phyloP scores from a whole-genome alignment of 1,140 invertebrate species.

The Aphis craccivora region DNA sequence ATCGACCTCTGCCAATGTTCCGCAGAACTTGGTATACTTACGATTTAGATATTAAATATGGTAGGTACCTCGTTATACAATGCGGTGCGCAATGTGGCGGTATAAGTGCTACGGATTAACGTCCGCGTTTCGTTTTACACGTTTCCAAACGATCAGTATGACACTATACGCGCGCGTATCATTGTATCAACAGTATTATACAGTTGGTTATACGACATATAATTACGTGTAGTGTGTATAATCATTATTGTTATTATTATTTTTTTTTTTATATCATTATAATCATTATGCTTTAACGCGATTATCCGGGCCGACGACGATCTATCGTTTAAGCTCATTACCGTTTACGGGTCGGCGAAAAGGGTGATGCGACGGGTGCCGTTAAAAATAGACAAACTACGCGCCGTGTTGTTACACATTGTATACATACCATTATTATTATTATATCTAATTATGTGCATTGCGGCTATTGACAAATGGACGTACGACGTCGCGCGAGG shows the following conservation, averaged over 20 bases:
- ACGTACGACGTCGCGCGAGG: background rate
- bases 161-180: background rate
- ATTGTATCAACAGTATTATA: background rate
- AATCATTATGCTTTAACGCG: background rate
- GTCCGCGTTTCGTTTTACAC: background rate
- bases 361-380: background rate
- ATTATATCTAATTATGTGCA: background rate
- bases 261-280: background rate
- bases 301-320: background rate
- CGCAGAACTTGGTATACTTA: background rate
- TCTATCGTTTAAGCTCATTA: slow-evolving; percentile 14
- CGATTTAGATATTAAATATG: background rate
- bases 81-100: too few species aligned
- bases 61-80: too few species aligned
- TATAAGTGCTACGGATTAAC: background rate
- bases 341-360: slow-evolving; percentile 1
- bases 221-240: background rate
- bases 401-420: background rate
- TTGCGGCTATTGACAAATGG: background rate
- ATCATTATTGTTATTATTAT: background rate
- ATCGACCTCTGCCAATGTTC: background rate
- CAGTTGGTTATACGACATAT: background rate
- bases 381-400: slow-evolving; percentile 15
- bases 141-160: background rate
- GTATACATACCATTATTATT: background rate